Evolutionary conservation across 2,888 invertebrate genomes (phyloP), one percentile per base, ranked within the genome.

Genomic region (Lepidocyrtinus sp.): DNA sequence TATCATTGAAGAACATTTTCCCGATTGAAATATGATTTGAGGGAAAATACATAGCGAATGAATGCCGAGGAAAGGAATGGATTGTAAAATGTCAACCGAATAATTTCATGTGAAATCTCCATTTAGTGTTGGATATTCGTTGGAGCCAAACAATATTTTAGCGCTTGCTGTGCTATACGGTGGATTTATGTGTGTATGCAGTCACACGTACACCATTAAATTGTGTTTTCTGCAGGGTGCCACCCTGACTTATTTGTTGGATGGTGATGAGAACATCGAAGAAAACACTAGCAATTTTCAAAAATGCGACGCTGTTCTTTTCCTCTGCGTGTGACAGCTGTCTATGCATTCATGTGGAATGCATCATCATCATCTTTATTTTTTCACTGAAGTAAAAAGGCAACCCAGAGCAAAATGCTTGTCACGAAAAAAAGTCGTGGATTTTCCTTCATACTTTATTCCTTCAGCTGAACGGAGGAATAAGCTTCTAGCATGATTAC

Each of bases 271-370:
- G 36, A 7, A 36, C 36, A 36, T 36, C 36, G 36, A 36, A 5
- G 36, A 36, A 36, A 36, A 36, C 36, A 36, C 36, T 36, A 36
- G 36, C 36, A 36, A 36, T 36, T 36, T 36, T 36, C 36, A 12
- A 36, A 36, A 36, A n/a, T n/a, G 36, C 36, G 36, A 36, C 36
- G 36, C 36, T 36, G 36, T 12, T 12, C 61, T 55, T 61, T 50
- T 1, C 12, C 59, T 36, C 75, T 75, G 61, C 75, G 45, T 68
- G 68, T 75, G 75, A 75, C 75, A 75, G 75, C 69, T 75, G 75
- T 75, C 75, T 69, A n/a, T 70, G 63, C 63, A 75, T 17, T 70
- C 75, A 75, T 75, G 69, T 69, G 75, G 75, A 75, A 75, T 75
- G 55, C 63, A 63, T 50, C 27, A 22, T 45, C 25, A 67, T 26